phyloP scores from a whole-genome alignment of 2,797 vertebrate genomes.

The Dryobates pubescens region DNA sequence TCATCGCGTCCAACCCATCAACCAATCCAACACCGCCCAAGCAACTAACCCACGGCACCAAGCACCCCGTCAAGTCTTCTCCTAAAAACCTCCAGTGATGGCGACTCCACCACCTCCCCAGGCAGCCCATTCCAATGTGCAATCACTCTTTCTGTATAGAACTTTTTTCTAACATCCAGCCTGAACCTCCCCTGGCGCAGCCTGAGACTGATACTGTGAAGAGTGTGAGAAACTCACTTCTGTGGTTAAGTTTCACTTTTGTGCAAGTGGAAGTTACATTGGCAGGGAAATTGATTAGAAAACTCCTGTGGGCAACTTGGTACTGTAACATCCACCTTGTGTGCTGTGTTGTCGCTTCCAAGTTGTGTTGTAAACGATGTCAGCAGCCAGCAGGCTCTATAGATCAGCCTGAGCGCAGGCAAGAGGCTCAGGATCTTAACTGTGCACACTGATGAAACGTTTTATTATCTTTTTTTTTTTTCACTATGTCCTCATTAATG shows the following conservation, averaged over 20 bases:
- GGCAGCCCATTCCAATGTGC: too few relatives aligned
- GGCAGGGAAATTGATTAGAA: neutral
- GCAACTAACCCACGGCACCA: too few relatives aligned
- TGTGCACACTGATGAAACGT: constrained; percentile 43
- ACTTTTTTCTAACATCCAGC: too few relatives aligned
- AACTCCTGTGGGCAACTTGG: neutral
- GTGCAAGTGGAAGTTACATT: neutral
- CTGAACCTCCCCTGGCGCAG: too few relatives aligned
- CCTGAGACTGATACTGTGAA: too few relatives aligned
- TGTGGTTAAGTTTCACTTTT: neutral
- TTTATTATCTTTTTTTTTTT: constrained; percentile 14
- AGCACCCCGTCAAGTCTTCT: too few relatives aligned
- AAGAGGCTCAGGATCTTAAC: constrained; percentile 13
- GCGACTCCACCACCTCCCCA: too few relatives aligned
- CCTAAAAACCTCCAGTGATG: too few relatives aligned
- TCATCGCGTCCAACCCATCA: too few relatives aligned
- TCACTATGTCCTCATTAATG: constrained; percentile 60
- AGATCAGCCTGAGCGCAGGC: neutral
- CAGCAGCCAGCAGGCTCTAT: neutral
- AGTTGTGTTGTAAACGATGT: neutral
- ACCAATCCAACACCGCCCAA: too few relatives aligned
- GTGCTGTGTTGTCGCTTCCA: too few relatives aligned
- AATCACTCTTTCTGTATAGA: too few relatives aligned
- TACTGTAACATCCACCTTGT: neutral
- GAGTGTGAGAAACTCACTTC: neutral